These are phyloP conservation scores for Pithys albifrons DNA, from an alignment of 2,113 vertebrate genomes.

Conservation along the genomic window DNA sequence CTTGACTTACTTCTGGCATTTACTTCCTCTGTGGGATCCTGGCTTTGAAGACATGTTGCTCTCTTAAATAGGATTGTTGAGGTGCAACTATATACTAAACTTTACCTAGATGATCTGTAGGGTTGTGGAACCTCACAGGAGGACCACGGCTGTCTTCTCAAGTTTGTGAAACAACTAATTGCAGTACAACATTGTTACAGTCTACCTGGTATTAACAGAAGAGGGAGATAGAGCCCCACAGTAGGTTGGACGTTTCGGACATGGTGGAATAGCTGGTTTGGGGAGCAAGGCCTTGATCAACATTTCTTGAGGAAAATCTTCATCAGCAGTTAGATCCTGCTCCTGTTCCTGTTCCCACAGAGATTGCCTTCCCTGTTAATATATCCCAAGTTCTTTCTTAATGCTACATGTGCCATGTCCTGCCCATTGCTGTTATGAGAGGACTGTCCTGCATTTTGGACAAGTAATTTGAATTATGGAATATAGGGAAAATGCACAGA, in stretches of 20 bases:
- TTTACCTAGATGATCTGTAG: background rate
- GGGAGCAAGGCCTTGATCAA: background rate
- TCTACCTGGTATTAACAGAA: background rate
- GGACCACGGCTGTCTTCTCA: background rate
- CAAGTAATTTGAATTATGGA: background rate
- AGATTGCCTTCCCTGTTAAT: background rate
- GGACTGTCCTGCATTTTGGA: background rate
- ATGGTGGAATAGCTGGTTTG: background rate
- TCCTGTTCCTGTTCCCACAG: background rate
- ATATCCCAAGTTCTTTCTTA: background rate
- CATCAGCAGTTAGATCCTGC: background rate
- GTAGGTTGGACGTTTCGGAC: background rate
- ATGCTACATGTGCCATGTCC: background rate
- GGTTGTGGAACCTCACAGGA: background rate
- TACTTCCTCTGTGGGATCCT: background rate
- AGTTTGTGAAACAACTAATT: background rate
- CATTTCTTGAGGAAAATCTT: background rate
- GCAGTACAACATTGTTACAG: background rate
- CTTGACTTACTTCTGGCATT: background rate
- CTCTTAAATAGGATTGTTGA: background rate
- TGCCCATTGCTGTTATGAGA: background rate
- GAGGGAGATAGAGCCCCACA: slow-evolving; percentile 5
- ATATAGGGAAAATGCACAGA: background rate
- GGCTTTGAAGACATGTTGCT: background rate
- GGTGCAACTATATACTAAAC: background rate